Percentiles rank a stretch among this genome's conserved stretches.
Evolutionary conservation across 2,797 vertebrate species (phyloP).

Genomic region (Smutsia temminckii): DNA sequence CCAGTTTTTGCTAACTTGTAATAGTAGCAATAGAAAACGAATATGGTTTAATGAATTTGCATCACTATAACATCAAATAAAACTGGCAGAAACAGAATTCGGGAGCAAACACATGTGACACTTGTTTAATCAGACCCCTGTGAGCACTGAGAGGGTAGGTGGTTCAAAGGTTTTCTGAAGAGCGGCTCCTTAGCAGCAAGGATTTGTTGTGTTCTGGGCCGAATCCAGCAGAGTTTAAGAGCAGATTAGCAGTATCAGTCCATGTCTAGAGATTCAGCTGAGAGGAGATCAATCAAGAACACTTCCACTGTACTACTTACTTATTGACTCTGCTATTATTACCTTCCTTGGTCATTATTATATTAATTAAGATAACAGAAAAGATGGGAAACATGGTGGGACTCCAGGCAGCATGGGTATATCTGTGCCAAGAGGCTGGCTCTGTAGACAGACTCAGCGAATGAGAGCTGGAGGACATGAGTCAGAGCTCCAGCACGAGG

Average conservation of each 20-base stretch:
- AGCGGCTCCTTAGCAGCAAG: background rate
- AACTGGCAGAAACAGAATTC: background rate
- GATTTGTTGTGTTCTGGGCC: background rate
- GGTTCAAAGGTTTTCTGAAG: background rate
- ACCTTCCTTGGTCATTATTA: background rate
- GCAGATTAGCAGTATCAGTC: background rate
- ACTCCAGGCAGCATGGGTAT: too few relatives aligned
- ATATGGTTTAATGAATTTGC: background rate
- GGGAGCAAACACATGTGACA: background rate
- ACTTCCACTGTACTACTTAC: background rate
- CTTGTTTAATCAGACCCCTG: background rate
- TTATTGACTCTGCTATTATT: background rate
- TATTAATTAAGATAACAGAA: background rate
- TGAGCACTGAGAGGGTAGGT: background rate
- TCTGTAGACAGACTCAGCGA: background rate
- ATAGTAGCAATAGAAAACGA: background rate
- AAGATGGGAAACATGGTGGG: background rate
- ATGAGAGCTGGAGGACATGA: background rate
- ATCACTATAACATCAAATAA: background rate
- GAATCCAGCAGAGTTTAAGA: background rate
- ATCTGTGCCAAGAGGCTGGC: background rate
- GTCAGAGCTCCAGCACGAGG: accelerated
- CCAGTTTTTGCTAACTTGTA: background rate
- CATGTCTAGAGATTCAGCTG: background rate
- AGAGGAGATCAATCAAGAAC: background rate